Percentiles rank a stretch among this genome's conserved stretches.
These are phyloP conservation scores for Nudaria mundana DNA, from an alignment of 2,888 invertebrate species.

Conservation along the genomic window DNA sequence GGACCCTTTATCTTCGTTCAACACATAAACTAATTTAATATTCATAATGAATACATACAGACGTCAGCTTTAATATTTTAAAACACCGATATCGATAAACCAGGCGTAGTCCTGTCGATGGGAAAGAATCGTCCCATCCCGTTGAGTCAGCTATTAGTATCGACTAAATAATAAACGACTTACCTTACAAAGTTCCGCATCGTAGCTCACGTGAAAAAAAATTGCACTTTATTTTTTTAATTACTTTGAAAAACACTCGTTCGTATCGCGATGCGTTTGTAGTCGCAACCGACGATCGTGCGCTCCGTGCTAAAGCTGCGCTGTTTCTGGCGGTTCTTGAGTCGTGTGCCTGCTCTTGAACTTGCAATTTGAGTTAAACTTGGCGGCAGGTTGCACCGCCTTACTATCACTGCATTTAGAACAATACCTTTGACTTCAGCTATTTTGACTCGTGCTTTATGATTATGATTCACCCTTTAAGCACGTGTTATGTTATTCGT, in stretches of 20 bases:
- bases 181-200: slow-evolving; percentile 71
- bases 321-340: slow-evolving; percentile 51
- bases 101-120: slow-evolving; percentile 46
- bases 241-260: slow-evolving; percentile 41
- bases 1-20: slow-evolving; percentile 24
- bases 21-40: slow-evolving; percentile 38
- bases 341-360: slow-evolving; percentile 65
- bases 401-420: slow-evolving; percentile 64
- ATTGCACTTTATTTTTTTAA: slow-evolving; percentile 40
- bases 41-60: slow-evolving; percentile 36
- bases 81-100: slow-evolving; percentile 37
- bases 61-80: slow-evolving; percentile 31
- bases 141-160: too few species aligned
- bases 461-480: slow-evolving; percentile 19
- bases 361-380: slow-evolving; percentile 62
- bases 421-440: slow-evolving; percentile 28
- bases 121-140: too few species aligned
- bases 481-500: too few species aligned
- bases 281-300: slow-evolving; percentile 48
- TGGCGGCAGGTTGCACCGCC: slow-evolving; percentile 58
- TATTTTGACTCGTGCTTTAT: slow-evolving; percentile 24
- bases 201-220: slow-evolving; percentile 39
- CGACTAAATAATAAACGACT: slow-evolving; percentile 42
- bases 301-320: slow-evolving; percentile 55
- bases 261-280: slow-evolving; percentile 40